These are phyloP conservation scores for Drosophila percnosoma DNA, from an alignment of 2,888 invertebrate genomes.

Conservation along the genomic window DNA sequence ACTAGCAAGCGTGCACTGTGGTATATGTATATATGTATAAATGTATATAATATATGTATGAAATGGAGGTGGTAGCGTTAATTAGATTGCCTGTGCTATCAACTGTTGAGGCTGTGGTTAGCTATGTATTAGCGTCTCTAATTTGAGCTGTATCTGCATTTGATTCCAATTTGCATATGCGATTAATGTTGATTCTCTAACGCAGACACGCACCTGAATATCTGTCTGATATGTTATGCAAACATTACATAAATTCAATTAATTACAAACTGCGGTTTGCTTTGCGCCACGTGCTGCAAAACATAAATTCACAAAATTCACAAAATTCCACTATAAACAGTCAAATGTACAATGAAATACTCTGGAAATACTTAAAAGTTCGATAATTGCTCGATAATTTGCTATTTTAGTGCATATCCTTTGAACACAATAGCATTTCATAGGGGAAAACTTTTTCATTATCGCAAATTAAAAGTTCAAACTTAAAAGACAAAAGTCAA, in stretches of 20 bases:
- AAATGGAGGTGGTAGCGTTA: slow-evolving; percentile 11
- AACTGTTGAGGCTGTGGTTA: slow-evolving; percentile 39
- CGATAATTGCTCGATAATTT: neutral
- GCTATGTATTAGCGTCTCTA: slow-evolving; percentile 42
- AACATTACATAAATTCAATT: slow-evolving; percentile 59
- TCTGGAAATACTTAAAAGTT: neutral
- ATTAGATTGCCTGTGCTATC: slow-evolving; percentile 35
- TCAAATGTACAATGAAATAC: slow-evolving; percentile 5
- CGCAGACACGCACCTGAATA: slow-evolving; percentile 3
- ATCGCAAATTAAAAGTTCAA: neutral
- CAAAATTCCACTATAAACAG: neutral
- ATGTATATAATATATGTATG: neutral
- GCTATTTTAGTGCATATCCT: neutral
- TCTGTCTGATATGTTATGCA: slow-evolving; percentile 22
- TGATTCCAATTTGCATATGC: slow-evolving; percentile 54
- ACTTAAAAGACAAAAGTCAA: neutral
- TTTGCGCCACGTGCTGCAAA: slow-evolving; percentile 28
- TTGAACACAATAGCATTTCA: neutral
- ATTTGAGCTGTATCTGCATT: slow-evolving; percentile 46
- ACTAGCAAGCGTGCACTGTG: neutral
- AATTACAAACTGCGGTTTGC: slow-evolving; percentile 66
- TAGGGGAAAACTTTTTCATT: neutral
- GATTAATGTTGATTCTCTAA: slow-evolving; percentile 39
- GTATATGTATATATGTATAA: neutral
- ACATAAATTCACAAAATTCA: slow-evolving; percentile 16